Percentiles rank a stretch among this genome's conserved stretches.
These are phyloP conservation scores for Prolemur simus DNA, from an alignment of 2,113 vertebrate species.

Conservation along the genomic window DNA sequence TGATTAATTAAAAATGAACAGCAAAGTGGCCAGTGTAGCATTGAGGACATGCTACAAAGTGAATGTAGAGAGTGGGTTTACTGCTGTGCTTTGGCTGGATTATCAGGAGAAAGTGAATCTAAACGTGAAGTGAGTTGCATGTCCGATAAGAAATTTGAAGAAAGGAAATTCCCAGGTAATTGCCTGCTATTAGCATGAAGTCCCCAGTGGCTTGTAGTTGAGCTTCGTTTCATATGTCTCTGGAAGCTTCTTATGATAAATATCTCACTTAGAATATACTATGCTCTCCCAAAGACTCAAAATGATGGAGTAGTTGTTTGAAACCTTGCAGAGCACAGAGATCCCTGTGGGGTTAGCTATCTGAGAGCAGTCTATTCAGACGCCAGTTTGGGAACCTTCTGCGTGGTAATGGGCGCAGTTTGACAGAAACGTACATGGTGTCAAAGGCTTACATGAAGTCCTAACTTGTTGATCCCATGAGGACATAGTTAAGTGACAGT, in stretches of 20 bases:
- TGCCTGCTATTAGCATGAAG: fast-evolving
- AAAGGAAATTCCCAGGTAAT: not conserved
- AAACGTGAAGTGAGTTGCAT: not conserved
- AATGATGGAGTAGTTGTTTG: not conserved
- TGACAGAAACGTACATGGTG: not conserved
- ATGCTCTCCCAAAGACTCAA: not conserved
- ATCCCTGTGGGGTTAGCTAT: fast-evolving
- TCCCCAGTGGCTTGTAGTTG: fast-evolving
- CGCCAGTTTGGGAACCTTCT: too few relatives aligned
- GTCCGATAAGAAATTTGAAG: not conserved
- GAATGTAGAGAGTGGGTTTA: too few relatives aligned
- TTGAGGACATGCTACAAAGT: fast-evolving
- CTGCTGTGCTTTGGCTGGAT: not conserved
- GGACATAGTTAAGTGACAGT: not conserved
- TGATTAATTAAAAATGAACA: too few relatives aligned
- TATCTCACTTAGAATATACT: not conserved
- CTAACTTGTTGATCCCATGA: not conserved
- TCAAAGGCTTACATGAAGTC: not conserved
- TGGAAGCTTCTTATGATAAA: not conserved
- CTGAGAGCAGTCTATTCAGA: too few relatives aligned
- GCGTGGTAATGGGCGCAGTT: fast-evolving
- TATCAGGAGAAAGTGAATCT: not conserved
- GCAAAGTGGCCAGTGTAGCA: fast-evolving
- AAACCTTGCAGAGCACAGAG: too few relatives aligned
- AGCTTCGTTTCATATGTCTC: fast-evolving